phyloP scores from a whole-genome alignment of 1,140 invertebrate species.

The Pogonomyrmex barbatus region DNA sequence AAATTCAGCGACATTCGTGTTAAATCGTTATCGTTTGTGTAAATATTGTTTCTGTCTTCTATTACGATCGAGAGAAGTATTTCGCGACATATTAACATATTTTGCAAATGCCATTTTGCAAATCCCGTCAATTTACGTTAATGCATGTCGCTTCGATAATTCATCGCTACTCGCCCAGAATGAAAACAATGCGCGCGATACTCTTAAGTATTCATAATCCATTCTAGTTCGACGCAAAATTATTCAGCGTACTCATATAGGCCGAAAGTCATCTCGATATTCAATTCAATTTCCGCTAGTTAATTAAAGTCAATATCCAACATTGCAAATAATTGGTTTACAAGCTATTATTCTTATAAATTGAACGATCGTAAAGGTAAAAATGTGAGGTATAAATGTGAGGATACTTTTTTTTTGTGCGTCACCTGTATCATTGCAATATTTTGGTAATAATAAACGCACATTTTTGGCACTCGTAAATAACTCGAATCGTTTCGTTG shows the following conservation, averaged over 20 bases:
- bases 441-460: not conserved
- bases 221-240: slow-evolving; percentile 29
- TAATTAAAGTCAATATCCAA: slow-evolving; percentile 45
- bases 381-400: not conserved
- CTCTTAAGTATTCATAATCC: slow-evolving; percentile 45
- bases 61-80: not conserved
- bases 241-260: slow-evolving; percentile 18
- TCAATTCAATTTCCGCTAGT: slow-evolving; percentile 36
- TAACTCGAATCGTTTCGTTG: not conserved
- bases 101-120: not conserved
- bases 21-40: not conserved
- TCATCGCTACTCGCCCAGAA: not conserved
- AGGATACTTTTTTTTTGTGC: slow-evolving; percentile 3
- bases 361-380: slow-evolving; percentile 18
- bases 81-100: slow-evolving; percentile 1
- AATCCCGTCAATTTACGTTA: slow-evolving; percentile 38
- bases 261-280: slow-evolving; percentile 26
- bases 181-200: not conserved
- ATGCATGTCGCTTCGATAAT: slow-evolving; percentile 31
- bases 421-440: not conserved
- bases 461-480: not conserved
- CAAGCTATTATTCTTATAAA: slow-evolving; percentile 50
- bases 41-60: slow-evolving; percentile 21
- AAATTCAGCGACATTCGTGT: slow-evolving; percentile 16
- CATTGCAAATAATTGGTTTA: slow-evolving; percentile 37